A percentile compares a stretch with the other conserved stretches of the same genome.
These are phyloP conservation scores for Sebastes steindachneri DNA, from an alignment of 2,797 vertebrate species.

Conservation along the genomic window DNA sequence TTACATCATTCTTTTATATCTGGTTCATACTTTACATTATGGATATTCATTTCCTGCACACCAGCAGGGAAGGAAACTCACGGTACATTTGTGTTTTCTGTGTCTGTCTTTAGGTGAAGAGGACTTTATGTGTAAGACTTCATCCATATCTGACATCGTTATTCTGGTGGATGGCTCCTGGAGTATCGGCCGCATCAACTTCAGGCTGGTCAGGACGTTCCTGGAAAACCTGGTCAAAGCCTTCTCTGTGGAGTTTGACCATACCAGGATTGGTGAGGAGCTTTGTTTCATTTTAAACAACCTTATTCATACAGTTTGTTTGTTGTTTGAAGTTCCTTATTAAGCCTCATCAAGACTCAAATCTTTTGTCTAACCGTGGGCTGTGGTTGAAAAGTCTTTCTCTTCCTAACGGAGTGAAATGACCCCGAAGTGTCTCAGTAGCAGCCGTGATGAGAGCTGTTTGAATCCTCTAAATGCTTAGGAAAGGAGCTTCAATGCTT, in stretches of 20 bases:
- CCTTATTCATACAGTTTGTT: not conserved
- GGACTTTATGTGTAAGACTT: slow-evolving; percentile 88
- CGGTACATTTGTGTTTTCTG: not conserved
- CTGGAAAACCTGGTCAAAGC: slow-evolving; percentile 93
- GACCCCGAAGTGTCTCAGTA: too few relatives aligned
- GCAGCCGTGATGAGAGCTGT: too few relatives aligned
- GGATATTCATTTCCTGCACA: not conserved
- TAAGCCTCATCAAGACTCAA: too few relatives aligned
- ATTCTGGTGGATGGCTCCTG: slow-evolving; percentile 98
- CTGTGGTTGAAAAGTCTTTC: accelerated
- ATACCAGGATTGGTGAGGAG: slow-evolving; percentile 91
- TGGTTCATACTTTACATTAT: not conserved
- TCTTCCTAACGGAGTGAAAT: too few relatives aligned
- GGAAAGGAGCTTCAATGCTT: too few relatives aligned
- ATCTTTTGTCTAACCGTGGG: accelerated
- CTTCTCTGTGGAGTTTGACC: slow-evolving; percentile 89
- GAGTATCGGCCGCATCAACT: slow-evolving; percentile 98
- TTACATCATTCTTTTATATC: not conserved
- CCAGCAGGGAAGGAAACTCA: not conserved
- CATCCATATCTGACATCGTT: slow-evolving; percentile 92
- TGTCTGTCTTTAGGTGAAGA: slow-evolving; percentile 35
- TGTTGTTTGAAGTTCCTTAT: not conserved
- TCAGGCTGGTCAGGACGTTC: slow-evolving; percentile 93
- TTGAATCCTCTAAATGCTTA: too few relatives aligned
- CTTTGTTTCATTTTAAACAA: not conserved